Conservation (phyloP, 2,797 vertebrate genomes). For the Sciurus vulgaris region DNA sequence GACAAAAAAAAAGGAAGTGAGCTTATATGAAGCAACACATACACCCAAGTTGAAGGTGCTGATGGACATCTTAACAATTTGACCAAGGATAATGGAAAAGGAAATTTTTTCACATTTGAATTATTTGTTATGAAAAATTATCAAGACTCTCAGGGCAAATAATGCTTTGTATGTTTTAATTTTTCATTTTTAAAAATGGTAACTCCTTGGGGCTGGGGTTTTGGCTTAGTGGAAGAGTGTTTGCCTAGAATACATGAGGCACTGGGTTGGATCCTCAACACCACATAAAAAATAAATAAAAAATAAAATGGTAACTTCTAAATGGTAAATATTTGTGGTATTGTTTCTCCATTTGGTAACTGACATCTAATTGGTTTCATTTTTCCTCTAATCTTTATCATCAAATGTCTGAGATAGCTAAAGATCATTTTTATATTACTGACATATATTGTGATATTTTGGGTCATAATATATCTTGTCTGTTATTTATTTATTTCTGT, state of each 20-base stretch:
- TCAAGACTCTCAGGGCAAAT: not conserved
- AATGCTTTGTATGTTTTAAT: not conserved
- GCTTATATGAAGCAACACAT: not conserved
- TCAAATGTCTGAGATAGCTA: not conserved
- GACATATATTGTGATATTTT: not conserved
- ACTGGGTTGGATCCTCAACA: too few species aligned
- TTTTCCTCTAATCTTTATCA: not conserved
- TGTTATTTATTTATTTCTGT: not conserved
- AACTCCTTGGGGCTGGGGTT: not conserved
- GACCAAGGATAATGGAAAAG: not conserved
- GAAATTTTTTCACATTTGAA: not conserved
- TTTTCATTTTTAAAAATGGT: conserved; percentile 39
- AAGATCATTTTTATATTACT: not conserved
- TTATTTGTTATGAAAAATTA: not conserved
- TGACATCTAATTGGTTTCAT: too few species aligned
- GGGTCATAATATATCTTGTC: not conserved
- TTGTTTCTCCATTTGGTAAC: not conserved
- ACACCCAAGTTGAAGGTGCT: not conserved
- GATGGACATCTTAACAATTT: not conserved
- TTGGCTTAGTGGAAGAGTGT: too few species aligned
- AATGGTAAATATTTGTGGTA: not conserved
- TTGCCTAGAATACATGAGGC: too few species aligned
- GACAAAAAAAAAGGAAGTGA: not conserved
- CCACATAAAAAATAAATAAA: too few species aligned
- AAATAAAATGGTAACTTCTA: not conserved